Percentiles rank a stretch among this genome's conserved stretches.
Conservation (phyloP, 2,888 invertebrate species). For the Lysandra bellargus region DNA sequence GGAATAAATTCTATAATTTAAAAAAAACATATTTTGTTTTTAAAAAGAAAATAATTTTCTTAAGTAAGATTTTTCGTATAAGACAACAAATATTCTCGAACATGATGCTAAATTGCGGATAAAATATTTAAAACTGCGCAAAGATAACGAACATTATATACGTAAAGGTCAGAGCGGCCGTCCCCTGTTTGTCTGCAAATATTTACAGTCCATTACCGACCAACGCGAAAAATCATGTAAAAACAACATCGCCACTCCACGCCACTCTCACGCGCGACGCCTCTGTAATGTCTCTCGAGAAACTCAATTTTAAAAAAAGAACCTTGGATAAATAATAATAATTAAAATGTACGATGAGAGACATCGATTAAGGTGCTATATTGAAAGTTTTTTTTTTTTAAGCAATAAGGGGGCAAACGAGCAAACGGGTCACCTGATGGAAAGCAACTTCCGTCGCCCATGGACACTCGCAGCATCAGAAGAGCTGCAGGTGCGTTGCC, state of each 20-base stretch:
- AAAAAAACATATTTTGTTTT: not conserved
- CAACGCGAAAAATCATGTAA: conserved; percentile 41
- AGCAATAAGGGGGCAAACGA: too few relatives aligned
- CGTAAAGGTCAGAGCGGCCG: conserved; percentile 59
- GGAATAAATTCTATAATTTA: not conserved
- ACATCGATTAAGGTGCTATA: too few relatives aligned
- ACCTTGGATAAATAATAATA: not conserved
- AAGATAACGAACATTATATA: conserved; percentile 26
- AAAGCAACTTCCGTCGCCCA: too few relatives aligned
- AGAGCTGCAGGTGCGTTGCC: too few relatives aligned
- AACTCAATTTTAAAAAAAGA: not conserved
- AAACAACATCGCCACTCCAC: conserved; percentile 34
- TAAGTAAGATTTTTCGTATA: not conserved
- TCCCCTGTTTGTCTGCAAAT: conserved; percentile 74
- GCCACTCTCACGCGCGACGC: not conserved
- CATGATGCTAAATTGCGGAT: conserved; percentile 8
- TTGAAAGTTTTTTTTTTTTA: too few relatives aligned
- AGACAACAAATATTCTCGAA: not conserved
- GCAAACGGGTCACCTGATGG: too few relatives aligned
- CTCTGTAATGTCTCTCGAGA: not conserved
- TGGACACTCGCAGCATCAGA: too few relatives aligned
- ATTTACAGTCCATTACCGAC: conserved; percentile 78
- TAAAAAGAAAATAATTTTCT: not conserved
- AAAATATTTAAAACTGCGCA: conserved; percentile 25
- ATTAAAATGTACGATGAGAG: too few relatives aligned